These are phyloP conservation scores for Steinernema scapterisci DNA, from an alignment of 2,888 invertebrate species.

Conservation along the genomic window DNA sequence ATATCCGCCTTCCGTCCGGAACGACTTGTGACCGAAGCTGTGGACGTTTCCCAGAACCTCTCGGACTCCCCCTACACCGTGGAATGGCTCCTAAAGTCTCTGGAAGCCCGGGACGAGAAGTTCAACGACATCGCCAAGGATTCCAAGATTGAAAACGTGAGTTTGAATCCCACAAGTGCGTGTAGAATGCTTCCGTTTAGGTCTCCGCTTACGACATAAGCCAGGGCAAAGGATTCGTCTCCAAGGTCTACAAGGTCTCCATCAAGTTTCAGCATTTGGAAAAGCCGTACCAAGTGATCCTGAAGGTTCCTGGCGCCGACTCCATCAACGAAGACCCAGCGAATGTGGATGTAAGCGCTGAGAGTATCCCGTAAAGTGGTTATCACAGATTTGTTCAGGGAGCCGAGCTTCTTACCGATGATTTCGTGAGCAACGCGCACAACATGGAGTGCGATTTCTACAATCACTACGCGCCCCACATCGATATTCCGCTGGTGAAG, in stretches of 20 bases:
- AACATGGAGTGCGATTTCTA: constrained; percentile 20
- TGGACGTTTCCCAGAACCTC: neutral
- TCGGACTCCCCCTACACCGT: constrained; percentile 10
- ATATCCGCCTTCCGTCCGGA: neutral
- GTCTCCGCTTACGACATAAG: neutral
- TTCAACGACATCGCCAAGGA: neutral
- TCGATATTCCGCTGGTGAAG: neutral
- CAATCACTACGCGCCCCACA: neutral
- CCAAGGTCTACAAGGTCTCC: constrained; percentile 16
- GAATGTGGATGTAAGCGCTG: neutral
- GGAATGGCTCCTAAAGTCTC: neutral
- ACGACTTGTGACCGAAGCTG: neutral
- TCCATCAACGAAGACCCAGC: neutral
- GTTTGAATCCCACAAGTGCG: neutral
- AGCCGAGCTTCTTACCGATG: neutral
- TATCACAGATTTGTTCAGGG: neutral
- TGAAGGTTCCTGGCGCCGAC: constrained; percentile 1
- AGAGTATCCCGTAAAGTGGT: neutral
- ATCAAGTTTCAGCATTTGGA: neutral
- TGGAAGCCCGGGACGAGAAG: neutral
- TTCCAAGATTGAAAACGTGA: constrained; percentile 1
- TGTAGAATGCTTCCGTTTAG: neutral
- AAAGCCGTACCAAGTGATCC: neutral
- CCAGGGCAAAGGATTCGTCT: constrained; percentile 15
- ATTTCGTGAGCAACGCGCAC: neutral